phyloP scores from a whole-genome alignment of 2,797 vertebrate genomes.

The Argyrosomus regius region DNA sequence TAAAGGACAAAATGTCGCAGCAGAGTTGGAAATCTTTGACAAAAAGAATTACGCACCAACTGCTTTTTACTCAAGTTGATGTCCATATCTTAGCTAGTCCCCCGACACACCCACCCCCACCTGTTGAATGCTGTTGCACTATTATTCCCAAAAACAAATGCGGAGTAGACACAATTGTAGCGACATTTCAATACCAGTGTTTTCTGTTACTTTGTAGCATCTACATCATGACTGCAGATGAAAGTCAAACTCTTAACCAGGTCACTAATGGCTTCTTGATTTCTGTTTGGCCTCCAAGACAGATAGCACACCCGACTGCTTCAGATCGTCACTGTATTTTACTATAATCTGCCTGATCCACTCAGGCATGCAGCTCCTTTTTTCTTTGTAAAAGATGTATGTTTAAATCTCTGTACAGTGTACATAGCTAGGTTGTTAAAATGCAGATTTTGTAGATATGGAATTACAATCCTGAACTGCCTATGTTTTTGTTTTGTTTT shows the following conservation, averaged over 20 bases:
- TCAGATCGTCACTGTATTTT: constrained; percentile 78
- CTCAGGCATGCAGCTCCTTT: constrained; percentile 70
- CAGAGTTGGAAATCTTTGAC: background rate
- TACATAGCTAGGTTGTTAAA: constrained; percentile 91
- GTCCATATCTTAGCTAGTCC: background rate
- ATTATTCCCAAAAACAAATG: constrained; percentile 33
- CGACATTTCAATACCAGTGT: background rate
- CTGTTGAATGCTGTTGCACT: constrained; percentile 7
- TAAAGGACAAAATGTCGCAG: background rate
- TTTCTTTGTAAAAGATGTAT: constrained; percentile 91
- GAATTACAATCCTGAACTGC: constrained; percentile 86
- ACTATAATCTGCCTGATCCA: constrained; percentile 85
- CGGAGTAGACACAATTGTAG: background rate
- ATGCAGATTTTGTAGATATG: constrained; percentile 94
- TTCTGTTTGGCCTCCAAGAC: background rate
- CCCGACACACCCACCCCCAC: background rate
- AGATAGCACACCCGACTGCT: constrained; percentile 71
- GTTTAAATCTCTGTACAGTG: constrained; percentile 92
- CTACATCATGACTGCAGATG: constrained; percentile 3
- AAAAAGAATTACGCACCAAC: constrained; percentile 1
- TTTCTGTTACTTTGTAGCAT: constrained; percentile 5
- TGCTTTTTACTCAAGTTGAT: background rate
- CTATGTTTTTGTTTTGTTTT: constrained; percentile 66
- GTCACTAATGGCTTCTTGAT: background rate
- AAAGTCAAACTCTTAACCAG: constrained; percentile 6